Base-by-base conservation (phyloP, 2,113 vertebrate genomes). In the Pedionomus torquatus region DNA sequence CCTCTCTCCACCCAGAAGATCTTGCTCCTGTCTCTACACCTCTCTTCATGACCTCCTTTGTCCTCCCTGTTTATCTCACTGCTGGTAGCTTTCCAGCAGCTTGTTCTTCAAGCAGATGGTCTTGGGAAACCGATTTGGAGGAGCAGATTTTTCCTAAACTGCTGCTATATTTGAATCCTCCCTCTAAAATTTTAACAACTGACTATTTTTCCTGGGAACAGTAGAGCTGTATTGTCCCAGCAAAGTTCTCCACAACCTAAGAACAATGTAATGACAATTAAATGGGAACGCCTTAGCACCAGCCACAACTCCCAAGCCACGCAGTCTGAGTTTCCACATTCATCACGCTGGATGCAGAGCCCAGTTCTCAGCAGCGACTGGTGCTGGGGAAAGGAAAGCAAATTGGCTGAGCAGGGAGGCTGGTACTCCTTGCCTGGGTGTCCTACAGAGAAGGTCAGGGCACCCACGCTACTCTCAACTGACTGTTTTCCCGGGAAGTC, bases 81-180 rank as follows among this genome's bases (percentile, higher is more conserved):
- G 77, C 89, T 96, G 94, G 81, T 64, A 85, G 48, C 14, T 25
- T 87, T 95, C 96, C 95, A 95, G 93, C 80, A 89, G 80, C 17
- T 91, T 89, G 80, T 48, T 89, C 87, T 94, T 87, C 72, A 68
- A 82, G 77, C 95, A 96, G 94, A 94, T 72, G 81, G 43, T 68
- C 94, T 87, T 28, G 65, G 57, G 77, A 75, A 82, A 60, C 52
- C 65, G 89, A 84, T 71, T 90, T 91, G 61, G 31, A 64, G 65
- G 60, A 91, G 80, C 43, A 84, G 77, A 71, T 75, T 84, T 58
- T 39, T 51, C 57, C 71, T 23, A 68, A 92, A 90, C n/a, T 78
- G 80, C 60, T 92, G 91, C 72, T 78, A 64, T 93, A 91, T 95
- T 60, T 71, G 91, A 79, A 82, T 43, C 51, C 74, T 76, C 61